These are phyloP conservation scores for Gymnocypris eckloni DNA, from an alignment of 2,797 vertebrate species.

Conservation along the genomic window DNA sequence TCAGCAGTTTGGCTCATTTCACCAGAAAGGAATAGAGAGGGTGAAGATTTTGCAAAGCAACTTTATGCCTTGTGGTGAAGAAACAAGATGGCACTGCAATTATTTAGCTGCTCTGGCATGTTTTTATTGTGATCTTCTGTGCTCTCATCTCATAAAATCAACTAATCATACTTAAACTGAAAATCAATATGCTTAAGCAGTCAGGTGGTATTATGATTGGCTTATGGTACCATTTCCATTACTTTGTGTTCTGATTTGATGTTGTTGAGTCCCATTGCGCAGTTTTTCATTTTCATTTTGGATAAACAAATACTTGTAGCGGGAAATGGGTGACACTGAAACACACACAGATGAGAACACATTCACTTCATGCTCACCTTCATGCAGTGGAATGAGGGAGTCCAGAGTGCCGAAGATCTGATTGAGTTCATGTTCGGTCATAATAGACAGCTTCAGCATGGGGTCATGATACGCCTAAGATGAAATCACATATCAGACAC, in stretches of 20 bases:
- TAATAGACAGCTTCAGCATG: constrained; percentile 96
- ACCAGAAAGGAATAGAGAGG: background rate
- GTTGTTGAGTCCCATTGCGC: background rate
- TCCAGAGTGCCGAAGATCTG: constrained; percentile 97
- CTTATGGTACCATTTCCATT: background rate
- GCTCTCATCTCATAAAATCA: background rate
- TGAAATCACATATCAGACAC: constrained; percentile 34
- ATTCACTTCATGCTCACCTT: constrained; percentile 80
- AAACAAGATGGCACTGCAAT: too few relatives aligned
- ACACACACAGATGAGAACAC: background rate
- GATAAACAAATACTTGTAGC: background rate
- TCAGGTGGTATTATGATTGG: background rate
- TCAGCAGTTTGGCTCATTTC: too few relatives aligned
- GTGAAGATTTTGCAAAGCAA: background rate
- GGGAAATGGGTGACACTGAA: background rate
- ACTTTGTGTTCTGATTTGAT: background rate
- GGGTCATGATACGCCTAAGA: constrained; percentile 92
- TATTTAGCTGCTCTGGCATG: too few relatives aligned
- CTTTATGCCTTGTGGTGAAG: background rate
- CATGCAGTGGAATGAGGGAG: constrained; percentile 93
- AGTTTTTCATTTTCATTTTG: background rate
- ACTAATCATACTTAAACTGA: too few relatives aligned
- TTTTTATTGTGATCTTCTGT: background rate
- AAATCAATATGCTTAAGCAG: background rate
- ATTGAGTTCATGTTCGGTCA: constrained; percentile 93